phyloP scores from a whole-genome alignment of 2,797 vertebrate genomes.

The Tangara arthus region DNA sequence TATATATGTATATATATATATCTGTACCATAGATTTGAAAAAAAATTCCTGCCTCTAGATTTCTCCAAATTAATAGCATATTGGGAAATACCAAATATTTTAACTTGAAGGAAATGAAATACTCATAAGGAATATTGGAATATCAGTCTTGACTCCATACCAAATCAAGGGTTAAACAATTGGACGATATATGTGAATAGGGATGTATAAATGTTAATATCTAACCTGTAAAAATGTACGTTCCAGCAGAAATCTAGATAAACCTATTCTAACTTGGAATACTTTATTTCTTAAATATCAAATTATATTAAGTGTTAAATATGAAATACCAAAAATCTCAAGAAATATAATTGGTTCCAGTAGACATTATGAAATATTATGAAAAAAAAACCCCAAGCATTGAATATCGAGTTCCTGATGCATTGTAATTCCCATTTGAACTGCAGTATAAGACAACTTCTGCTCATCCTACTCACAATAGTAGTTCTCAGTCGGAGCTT shows the following conservation, averaged over 20 bases:
- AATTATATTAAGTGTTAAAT: background rate
- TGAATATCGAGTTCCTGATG: background rate
- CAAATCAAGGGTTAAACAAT: background rate
- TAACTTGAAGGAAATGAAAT: background rate
- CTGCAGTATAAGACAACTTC: background rate
- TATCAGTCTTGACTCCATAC: background rate
- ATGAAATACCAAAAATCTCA: background rate
- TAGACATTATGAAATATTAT: background rate
- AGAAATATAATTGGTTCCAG: background rate
- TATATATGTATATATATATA: background rate
- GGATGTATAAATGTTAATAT: background rate
- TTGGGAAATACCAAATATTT: background rate
- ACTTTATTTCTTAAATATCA: background rate
- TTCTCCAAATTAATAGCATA: background rate
- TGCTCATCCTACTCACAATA: background rate
- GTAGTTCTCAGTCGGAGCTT: background rate
- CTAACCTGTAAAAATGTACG: fast-evolving
- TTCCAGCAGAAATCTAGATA: background rate
- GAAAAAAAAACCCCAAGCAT: background rate
- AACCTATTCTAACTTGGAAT: background rate
- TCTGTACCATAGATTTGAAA: background rate
- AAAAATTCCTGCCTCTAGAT: background rate
- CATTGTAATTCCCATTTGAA: background rate
- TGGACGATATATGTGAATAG: background rate
- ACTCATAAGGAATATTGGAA: background rate